These are phyloP conservation scores for Nezara viridula DNA, from an alignment of 2,888 invertebrate species.

Conservation along the genomic window DNA sequence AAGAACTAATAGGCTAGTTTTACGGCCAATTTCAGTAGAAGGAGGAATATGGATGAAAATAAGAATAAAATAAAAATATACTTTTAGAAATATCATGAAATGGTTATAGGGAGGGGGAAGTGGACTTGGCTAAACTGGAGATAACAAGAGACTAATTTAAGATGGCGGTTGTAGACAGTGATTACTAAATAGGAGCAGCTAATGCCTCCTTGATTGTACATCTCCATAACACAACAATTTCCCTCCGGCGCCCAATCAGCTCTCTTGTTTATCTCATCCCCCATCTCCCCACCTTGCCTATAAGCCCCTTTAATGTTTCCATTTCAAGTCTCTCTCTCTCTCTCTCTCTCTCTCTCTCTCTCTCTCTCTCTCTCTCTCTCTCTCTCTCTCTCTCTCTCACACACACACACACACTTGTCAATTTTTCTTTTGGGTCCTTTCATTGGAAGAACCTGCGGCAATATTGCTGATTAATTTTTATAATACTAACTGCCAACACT, in stretches of 20 bases:
- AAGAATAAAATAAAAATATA: not conserved
- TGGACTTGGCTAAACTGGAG: not conserved
- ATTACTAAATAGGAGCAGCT: slow-evolving; percentile 25
- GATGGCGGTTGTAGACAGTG: slow-evolving; percentile 4
- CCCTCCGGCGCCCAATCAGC: slow-evolving; percentile 41
- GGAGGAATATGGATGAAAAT: not conserved
- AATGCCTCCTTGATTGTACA: slow-evolving; percentile 42
- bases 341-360: not conserved
- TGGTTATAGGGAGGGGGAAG: not conserved
- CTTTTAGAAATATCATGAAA: not conserved
- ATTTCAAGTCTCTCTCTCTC: not conserved
- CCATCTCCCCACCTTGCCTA: not conserved
- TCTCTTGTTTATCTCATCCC: slow-evolving; percentile 20
- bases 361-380: not conserved
- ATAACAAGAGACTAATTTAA: slow-evolving; percentile 20
- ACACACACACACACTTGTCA: no score
- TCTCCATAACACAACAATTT: slow-evolving; percentile 38
- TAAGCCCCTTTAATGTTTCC: slow-evolving; percentile 37
- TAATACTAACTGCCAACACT: no score
- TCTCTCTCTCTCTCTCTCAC: not conserved
- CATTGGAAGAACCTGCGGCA: no score
- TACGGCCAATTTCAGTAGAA: not conserved
- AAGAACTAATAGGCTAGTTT: no score
- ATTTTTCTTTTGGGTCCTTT: no score
- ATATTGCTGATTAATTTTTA: no score